Percentiles rank a stretch among this genome's conserved stretches.
Conservation (phyloP, 2,797 vertebrate species). For the Forpus xanthops region DNA sequence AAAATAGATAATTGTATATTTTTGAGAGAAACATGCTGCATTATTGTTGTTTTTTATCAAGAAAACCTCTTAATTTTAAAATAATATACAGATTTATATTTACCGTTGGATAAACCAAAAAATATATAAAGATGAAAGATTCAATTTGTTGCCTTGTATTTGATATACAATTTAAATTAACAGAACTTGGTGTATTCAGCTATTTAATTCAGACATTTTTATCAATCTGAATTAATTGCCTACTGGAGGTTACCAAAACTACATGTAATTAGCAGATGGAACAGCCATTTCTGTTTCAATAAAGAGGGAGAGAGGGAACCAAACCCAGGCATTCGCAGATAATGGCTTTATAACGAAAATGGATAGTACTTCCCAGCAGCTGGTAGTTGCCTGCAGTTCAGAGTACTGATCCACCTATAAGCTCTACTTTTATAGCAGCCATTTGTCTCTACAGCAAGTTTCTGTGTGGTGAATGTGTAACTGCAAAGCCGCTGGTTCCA, state of each 20-base stretch:
- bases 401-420: slow-evolving; percentile 22
- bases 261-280: background rate
- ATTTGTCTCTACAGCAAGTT: background rate
- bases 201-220: slow-evolving; percentile 28
- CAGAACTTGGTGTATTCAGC: background rate
- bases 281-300: background rate
- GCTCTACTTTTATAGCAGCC: slow-evolving; percentile 23
- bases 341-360: slow-evolving; percentile 1
- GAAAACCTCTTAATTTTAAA: slow-evolving; percentile 67
- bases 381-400: slow-evolving; percentile 13
- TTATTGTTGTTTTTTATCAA: slow-evolving; percentile 72
- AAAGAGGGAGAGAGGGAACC: background rate
- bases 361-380: background rate
- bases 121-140: slow-evolving; percentile 60
- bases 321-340: background rate
- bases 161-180: slow-evolving; percentile 40
- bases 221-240: background rate
- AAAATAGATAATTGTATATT: slow-evolving; percentile 80
- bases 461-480: background rate
- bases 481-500: background rate
- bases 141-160: slow-evolving; percentile 24
- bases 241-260: slow-evolving; percentile 11
- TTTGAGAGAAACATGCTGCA: slow-evolving; percentile 77
- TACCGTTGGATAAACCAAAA: slow-evolving; percentile 68
- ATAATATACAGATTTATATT: slow-evolving; percentile 75